Evolutionary conservation across 2,888 invertebrate species (phyloP), one percentile per base, ranked within the genome.

Genomic region (Lydus trimaculatus): DNA sequence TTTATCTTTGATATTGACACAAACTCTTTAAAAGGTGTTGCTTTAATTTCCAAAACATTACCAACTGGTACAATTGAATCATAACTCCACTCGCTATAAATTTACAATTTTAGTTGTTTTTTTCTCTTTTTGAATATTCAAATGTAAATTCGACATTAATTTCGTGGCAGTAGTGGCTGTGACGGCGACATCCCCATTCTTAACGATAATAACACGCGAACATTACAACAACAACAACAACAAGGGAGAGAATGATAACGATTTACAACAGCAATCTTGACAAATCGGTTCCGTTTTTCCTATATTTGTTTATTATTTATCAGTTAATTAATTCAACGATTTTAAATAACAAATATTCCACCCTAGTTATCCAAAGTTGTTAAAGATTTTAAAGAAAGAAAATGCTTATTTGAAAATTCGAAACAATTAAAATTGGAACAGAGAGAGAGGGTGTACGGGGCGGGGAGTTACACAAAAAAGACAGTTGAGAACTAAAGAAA

Each of bases 281-380:
- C 36, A 36, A 36, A 48, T 48, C 20, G 20, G 20, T 9, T 17
- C 39, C 48, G 43, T 20, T 48, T 48, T 20, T 48, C 48, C 52
- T 23, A 56, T 23, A 56, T 56, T 25, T 56, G 56, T 56, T 56
- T 13, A 56, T 56, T 56, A 56, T 56, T 56, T 56, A 20, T 48
- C n/a, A 48, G 20, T 48, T 48, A 5, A 43, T 36, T 36, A 31
- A 36, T 36, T 36, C 1, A 17, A n/a, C 6, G 17, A 36, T 36
- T 36, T 15, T 15, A 36, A 36, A 36, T 15, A 36, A 36, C 11
- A 36, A 36, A 11, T 13, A 15, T 36, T 15, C 36, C 15, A 15
- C 15, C 13, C 13, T 11, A 7, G 7, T 8, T 1, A 5, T 33
- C 8, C 33, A 33, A 11, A 33, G 9, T 33, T 33, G 33, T 5